Evolutionary conservation across 2,113 vertebrate species (phyloP), one percentile per base, ranked within the genome.

Genomic region (Canis aureus): DNA sequence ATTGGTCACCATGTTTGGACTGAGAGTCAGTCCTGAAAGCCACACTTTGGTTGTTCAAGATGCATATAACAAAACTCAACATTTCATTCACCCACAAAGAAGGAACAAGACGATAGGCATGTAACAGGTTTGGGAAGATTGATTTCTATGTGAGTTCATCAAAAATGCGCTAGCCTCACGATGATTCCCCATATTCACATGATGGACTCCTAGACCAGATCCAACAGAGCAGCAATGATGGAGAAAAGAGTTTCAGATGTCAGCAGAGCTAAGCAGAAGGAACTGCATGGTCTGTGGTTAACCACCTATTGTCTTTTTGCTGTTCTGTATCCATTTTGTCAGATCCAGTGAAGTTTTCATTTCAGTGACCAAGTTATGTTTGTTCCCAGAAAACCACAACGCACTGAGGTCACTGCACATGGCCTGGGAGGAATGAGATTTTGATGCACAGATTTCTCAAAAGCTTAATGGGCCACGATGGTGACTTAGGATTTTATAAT

Each of bases 271-370:
- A 91, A 84, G 85, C 53, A 93, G 43, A 93, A 95, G 43, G 55
- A 43, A 90, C 38, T 9, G n/a, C 43, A 71, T 81, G 84, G 79
- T 95, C 78, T 97, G 89, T 96, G 97, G 97, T 85, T 94, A 96
- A 95, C 95, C 97, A 97, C 96, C 90, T 81, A 96, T 76, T 97
- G 95, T 92, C 96, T 97, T 97, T 97, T 89, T 96, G 92, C 67
- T 94, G 11, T 55, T 96, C 59, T 87, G 43, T 97, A 92, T 96
- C 94, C 79, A 90, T 92, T 97, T 97, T 83, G 66, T 93, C 59
- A 38, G 96, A 96, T 91, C n/a, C 93, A 88, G 96, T 96, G 62
- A 96, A 84, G 82, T 82, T 95, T 98, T 97, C 85, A 86, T 86
- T 95, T 91, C 64, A 49, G 66, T 55, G 76, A 86, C 49, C 76